Conservation (phyloP, 1,140 invertebrate genomes). For the Daktulosphaira vitifoliae region DNA sequence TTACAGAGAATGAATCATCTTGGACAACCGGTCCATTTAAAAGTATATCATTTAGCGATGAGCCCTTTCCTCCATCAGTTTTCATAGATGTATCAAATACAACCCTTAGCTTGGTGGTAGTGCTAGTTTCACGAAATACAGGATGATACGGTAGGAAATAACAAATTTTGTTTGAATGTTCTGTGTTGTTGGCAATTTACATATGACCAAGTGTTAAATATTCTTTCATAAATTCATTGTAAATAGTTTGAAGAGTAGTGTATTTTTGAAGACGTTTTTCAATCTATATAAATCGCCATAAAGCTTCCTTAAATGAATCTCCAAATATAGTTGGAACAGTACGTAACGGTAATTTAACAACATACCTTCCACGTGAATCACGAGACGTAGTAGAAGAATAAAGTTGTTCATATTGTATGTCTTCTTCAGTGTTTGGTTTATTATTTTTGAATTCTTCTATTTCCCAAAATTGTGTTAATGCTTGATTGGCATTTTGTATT, state of each 20-base stretch:
- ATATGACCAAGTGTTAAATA: slow-evolving; percentile 42
- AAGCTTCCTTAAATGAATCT: slow-evolving; percentile 34
- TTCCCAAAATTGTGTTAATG: slow-evolving; percentile 4
- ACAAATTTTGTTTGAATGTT: slow-evolving; percentile 6
- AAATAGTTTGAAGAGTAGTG: slow-evolving; percentile 38
- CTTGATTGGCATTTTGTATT: too few relatives aligned
- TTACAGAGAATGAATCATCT: slow-evolving; percentile 38
- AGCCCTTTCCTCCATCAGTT: slow-evolving; percentile 34
- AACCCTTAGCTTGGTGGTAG: slow-evolving; percentile 40
- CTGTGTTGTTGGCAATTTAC: slow-evolving; percentile 35
- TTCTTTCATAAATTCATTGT: slow-evolving; percentile 41
- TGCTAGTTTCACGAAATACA: neutral
- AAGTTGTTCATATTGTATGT: neutral
- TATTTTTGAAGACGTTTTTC: slow-evolving; percentile 38
- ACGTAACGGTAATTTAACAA: slow-evolving; percentile 41
- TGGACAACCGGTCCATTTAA: slow-evolving; percentile 38
- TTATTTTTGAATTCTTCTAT: neutral
- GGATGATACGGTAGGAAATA: slow-evolving; percentile 35
- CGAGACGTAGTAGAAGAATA: neutral
- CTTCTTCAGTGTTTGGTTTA: neutral
- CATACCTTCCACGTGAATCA: slow-evolving; percentile 26
- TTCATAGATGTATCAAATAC: slow-evolving; percentile 42
- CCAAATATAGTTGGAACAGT: slow-evolving; percentile 27
- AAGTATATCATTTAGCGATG: slow-evolving; percentile 42
- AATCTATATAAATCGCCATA: slow-evolving; percentile 33